Percentiles rank a stretch among this genome's conserved stretches.
These are phyloP conservation scores for Nanorana parkeri DNA, from an alignment of 2,113 vertebrate genomes.

Conservation along the genomic window DNA sequence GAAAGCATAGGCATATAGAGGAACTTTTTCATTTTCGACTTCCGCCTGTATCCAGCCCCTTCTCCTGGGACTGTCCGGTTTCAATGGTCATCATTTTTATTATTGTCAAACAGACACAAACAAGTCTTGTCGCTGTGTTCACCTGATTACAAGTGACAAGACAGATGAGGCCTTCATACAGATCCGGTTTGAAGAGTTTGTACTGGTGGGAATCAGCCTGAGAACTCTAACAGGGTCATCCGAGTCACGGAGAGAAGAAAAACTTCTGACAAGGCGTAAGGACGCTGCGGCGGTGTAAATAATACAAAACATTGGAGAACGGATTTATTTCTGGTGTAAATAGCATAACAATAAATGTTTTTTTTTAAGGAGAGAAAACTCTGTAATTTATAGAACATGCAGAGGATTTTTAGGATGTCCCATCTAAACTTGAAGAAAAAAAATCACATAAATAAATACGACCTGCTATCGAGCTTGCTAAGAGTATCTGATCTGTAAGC, in stretches of 20 bases:
- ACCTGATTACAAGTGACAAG: constrained; percentile 35
- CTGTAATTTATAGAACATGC: too few relatives aligned
- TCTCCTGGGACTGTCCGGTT: background rate
- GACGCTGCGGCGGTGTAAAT: background rate
- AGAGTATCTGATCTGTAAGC: too few relatives aligned
- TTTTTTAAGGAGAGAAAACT: background rate
- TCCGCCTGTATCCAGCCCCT: background rate
- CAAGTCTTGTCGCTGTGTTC: constrained; percentile 6
- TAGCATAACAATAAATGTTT: background rate
- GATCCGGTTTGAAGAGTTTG: constrained; percentile 14
- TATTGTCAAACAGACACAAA: background rate
- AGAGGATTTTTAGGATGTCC: too few relatives aligned
- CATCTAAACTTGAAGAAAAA: too few relatives aligned
- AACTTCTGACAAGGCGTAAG: constrained; percentile 14
- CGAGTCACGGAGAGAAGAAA: background rate
- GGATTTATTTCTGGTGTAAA: background rate
- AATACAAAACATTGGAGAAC: background rate
- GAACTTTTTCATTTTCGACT: background rate
- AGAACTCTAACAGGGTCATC: constrained; percentile 31
- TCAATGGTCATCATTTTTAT: constrained; percentile 32
- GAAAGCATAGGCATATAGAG: background rate
- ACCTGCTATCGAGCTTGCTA: too few relatives aligned
- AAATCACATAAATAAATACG: too few relatives aligned
- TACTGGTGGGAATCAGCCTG: constrained; percentile 36
- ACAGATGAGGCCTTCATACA: constrained; percentile 17